These are phyloP conservation scores for Lordiphosa clarofinis DNA, from an alignment of 1,140 invertebrate genomes.

Conservation along the genomic window DNA sequence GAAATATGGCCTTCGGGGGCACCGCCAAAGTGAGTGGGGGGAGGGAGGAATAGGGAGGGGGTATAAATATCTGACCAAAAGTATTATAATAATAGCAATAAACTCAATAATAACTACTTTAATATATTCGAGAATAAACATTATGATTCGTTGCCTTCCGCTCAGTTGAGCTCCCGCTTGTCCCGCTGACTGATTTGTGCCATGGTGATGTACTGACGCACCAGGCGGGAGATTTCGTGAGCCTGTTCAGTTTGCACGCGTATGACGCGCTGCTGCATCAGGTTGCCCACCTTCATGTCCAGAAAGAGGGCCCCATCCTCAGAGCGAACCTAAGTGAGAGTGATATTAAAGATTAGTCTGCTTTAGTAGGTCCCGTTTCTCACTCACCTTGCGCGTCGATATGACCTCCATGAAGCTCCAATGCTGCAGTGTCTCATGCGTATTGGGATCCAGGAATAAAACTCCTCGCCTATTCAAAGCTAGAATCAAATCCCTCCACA, in stretches of 20 bases:
- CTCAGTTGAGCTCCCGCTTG: conserved; percentile 71
- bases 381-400: conserved; percentile 95
- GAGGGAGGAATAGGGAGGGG: conserved; percentile 1
- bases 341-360: no score
- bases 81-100: conserved; percentile 31
- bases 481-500: conserved; percentile 92
- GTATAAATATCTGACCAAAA: conserved; percentile 42
- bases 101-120: conserved; percentile 17
- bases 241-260: conserved; percentile 98
- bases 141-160: conserved; percentile 33
- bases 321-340: conserved; percentile 85
- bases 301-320: conserved; percentile 96
- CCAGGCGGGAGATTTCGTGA: conserved; percentile 95
- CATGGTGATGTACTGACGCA: conserved; percentile 96
- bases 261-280: conserved; percentile 97
- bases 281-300: conserved; percentile 97
- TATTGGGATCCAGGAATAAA: conserved; percentile 94
- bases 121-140: conserved; percentile 23
- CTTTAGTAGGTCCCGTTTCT: no score
- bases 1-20: conserved; percentile 54
- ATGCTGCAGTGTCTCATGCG: conserved; percentile 94
- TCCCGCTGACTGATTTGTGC: conserved; percentile 85
- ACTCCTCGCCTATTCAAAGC: conserved; percentile 96
- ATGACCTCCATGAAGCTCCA: conserved; percentile 97
- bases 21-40: conserved; percentile 18